Evolutionary conservation across 2,113 vertebrate genomes (phyloP).

Genomic region (pig (Sus scrofa)): T2T-Sscrofa CM000813.6:127831501-127832000

Average conservation of each 20-base stretch:
- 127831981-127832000: not conserved
- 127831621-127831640: not conserved
- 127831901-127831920: not conserved
- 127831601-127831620: fast-evolving
- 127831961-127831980: not conserved
- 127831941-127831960: not conserved
- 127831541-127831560: not conserved
- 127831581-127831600: not conserved
- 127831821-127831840: not conserved
- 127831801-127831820: not conserved
- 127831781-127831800: too few species aligned
- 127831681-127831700: not conserved
- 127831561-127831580: not conserved
- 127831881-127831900: not conserved
- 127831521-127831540: not conserved
- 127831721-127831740: not conserved
- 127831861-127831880: not conserved
- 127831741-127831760: not conserved
- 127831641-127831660: not conserved
- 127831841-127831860: not conserved
- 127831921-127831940: not conserved
- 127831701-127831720: not conserved
- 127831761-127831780: not conserved
- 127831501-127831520: not conserved
- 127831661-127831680: not conserved